These are phyloP conservation scores for Lampris incognitus DNA, from an alignment of 2,113 vertebrate genomes.

Conservation along the genomic window DNA sequence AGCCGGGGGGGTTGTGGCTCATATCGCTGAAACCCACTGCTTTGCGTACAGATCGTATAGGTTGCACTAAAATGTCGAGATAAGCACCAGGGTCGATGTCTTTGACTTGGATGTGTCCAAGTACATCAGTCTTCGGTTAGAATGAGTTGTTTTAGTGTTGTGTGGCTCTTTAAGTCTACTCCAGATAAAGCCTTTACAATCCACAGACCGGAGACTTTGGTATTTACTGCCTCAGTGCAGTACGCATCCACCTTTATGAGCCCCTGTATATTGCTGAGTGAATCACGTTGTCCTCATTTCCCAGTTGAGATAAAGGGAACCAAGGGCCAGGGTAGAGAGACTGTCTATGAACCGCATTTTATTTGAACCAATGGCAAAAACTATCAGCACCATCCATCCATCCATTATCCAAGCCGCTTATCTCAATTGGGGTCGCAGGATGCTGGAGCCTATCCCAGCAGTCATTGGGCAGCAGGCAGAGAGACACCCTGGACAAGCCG, in stretches of 20 bases:
- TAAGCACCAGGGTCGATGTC: too few relatives aligned
- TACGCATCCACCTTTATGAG: slow-evolving; percentile 19
- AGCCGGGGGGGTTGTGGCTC: too few relatives aligned
- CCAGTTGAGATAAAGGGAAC: not conserved
- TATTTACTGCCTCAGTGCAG: slow-evolving; percentile 7
- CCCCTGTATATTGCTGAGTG: not conserved
- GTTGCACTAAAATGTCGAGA: too few relatives aligned
- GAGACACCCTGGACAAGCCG: not conserved
- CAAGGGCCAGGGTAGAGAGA: not conserved
- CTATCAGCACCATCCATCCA: not conserved
- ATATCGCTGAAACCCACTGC: too few relatives aligned
- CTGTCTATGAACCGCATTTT: too few relatives aligned
- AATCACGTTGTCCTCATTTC: slow-evolving; percentile 9
- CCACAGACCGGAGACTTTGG: slow-evolving; percentile 19
- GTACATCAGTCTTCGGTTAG: too few relatives aligned
- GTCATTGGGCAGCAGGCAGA: not conserved
- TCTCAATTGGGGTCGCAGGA: too few relatives aligned
- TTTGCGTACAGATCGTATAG: too few relatives aligned
- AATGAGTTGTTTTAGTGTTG: too few relatives aligned
- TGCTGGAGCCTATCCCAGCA: too few relatives aligned
- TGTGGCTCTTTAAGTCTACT: slow-evolving; percentile 18
- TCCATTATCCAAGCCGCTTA: too few relatives aligned
- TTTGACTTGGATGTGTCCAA: too few relatives aligned
- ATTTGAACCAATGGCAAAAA: not conserved
- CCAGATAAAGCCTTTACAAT: slow-evolving; percentile 7